Conservation (phyloP, 64 coral and sea anemone genomes). For the Montipora efflorescens region DNA sequence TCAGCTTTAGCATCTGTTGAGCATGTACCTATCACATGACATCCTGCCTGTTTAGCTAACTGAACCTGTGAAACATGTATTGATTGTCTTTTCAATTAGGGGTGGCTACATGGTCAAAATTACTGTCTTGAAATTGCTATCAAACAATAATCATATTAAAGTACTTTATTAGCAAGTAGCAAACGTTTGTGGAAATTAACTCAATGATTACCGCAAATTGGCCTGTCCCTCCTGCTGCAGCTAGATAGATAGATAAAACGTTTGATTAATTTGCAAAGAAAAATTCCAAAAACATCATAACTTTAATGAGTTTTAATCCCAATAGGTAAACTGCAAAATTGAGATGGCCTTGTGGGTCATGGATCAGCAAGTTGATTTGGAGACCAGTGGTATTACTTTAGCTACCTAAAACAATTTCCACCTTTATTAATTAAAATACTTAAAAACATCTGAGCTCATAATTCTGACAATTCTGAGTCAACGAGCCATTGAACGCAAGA, state of each 20-base stretch:
- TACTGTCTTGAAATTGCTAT: background rate
- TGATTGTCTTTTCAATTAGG: background rate
- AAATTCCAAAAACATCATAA: too few species aligned
- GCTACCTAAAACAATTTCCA: too few species aligned
- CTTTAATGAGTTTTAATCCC: background rate
- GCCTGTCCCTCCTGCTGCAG: slow-evolving; percentile 91
- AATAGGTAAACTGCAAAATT: too few species aligned
- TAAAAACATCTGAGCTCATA: too few species aligned
- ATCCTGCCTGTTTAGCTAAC: slow-evolving; percentile 84
- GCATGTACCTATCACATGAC: slow-evolving; percentile 90
- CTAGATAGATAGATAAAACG: slow-evolving; percentile 2
- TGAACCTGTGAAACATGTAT: slow-evolving; percentile 65
- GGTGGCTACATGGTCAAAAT: too few species aligned
- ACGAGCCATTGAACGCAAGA: too few species aligned
- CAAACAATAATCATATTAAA: background rate
- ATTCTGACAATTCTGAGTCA: too few species aligned
- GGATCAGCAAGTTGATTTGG: too few species aligned
- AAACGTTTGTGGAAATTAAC: background rate
- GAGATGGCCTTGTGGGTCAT: too few species aligned
- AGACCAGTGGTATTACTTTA: too few species aligned
- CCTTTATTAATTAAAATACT: too few species aligned
- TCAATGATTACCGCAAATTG: slow-evolving; percentile 86
- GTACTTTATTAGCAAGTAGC: background rate
- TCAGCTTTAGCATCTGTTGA: slow-evolving; percentile 80
- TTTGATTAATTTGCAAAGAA: background rate